Conservation (phyloP, 1,140 invertebrate genomes). For the Bombyx mori region DNA sequence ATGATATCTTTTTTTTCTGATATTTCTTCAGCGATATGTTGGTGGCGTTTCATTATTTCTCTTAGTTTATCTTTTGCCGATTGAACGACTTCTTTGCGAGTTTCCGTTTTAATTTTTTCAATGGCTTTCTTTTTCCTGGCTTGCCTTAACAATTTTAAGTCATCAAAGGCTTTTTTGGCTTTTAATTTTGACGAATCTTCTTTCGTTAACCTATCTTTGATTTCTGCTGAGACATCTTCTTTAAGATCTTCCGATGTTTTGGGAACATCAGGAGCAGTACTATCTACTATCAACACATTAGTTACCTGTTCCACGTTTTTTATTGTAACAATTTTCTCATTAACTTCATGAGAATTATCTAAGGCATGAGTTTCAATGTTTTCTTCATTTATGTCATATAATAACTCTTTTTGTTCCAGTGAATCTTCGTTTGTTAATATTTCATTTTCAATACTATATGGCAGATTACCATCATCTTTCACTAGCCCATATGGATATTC, state of each 20-base stretch:
- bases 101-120: constrained; percentile 61
- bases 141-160: constrained; percentile 37
- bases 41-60: constrained; percentile 67
- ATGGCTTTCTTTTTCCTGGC: constrained; percentile 54
- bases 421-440: constrained; percentile 3
- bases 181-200: constrained; percentile 18
- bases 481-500: constrained; percentile 22
- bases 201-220: background rate
- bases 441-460: constrained; percentile 4
- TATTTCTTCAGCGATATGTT: constrained; percentile 55
- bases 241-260: background rate
- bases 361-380: constrained; percentile 11
- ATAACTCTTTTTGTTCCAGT: too few species aligned
- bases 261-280: background rate
- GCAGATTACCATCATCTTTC: constrained; percentile 12
- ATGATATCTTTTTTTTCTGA: constrained; percentile 30
- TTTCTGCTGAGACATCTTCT: background rate
- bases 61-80: constrained; percentile 68
- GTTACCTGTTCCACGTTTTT: background rate
- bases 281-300: background rate
- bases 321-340: background rate
- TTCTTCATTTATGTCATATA: constrained; percentile 3
- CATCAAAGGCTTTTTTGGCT: constrained; percentile 41
- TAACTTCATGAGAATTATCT: constrained; percentile 5
- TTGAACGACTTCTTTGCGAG: constrained; percentile 56